phyloP scores from a whole-genome alignment of 2,888 invertebrate species.

The Drosophila melanosoma region DNA sequence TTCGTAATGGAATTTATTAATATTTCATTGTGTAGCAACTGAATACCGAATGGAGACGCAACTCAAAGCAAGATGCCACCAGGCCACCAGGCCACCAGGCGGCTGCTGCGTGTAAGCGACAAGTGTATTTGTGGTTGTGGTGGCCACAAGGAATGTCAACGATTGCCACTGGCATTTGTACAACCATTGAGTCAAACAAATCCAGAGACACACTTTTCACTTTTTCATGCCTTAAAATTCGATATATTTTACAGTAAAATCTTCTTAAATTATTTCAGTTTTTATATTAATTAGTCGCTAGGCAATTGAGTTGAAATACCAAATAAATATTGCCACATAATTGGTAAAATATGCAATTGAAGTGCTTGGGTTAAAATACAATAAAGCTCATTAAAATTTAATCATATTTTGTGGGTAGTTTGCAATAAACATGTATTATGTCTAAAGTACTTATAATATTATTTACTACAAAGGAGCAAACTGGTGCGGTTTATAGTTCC shows the following conservation, averaged over 20 bases:
- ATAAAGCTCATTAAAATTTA: constrained; percentile 6
- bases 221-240: constrained; percentile 12
- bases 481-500: neutral
- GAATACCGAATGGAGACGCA: constrained; percentile 15
- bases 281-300: constrained; percentile 42
- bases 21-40: constrained; percentile 73
- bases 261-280: constrained; percentile 28
- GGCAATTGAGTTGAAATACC: constrained; percentile 22
- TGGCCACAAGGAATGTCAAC: constrained; percentile 66
- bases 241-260: constrained; percentile 16
- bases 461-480: neutral
- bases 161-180: constrained; percentile 55
- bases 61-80: neutral
- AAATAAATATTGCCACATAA: constrained; percentile 17
- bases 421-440: neutral
- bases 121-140: constrained; percentile 61
- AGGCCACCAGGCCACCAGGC: constrained; percentile 6
- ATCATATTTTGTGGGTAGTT: neutral
- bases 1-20: constrained; percentile 80
- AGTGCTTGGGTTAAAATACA: constrained; percentile 21
- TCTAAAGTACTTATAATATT: neutral
- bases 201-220: constrained; percentile 14
- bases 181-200: constrained; percentile 34
- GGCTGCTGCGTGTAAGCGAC: constrained; percentile 31
- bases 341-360: constrained; percentile 3